Evolutionary conservation across 2,797 vertebrate genomes (phyloP).

Genomic region (Diceros bicornis): DNA sequence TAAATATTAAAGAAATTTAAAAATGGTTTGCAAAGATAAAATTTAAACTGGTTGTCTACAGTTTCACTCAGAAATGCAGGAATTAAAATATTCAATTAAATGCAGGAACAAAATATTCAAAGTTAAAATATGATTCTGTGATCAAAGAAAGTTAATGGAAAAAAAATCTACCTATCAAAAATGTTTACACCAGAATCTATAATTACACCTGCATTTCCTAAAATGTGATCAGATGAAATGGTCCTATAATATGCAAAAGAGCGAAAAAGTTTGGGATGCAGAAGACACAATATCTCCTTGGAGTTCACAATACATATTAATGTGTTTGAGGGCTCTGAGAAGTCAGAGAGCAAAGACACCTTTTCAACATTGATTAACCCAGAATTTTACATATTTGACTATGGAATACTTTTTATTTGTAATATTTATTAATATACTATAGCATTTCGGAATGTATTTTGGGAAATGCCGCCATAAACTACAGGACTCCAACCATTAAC

Average conservation of each 20-base stretch:
- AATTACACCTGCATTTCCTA: background rate
- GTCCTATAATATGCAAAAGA: background rate
- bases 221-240: background rate
- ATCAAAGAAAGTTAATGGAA: background rate
- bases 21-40: background rate
- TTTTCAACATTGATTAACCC: background rate
- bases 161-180: background rate
- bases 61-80: background rate
- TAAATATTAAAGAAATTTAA: conserved; percentile 44
- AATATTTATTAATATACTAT: background rate
- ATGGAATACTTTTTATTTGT: background rate
- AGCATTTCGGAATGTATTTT: background rate
- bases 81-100: background rate
- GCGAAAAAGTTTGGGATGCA: no score
- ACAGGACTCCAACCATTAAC: background rate
- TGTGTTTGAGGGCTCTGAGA: background rate
- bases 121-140: background rate
- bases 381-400: background rate
- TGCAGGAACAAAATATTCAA: background rate
- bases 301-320: background rate
- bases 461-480: background rate
- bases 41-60: background rate
- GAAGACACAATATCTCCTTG: background rate
- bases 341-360: background rate
- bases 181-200: background rate